A percentile compares a stretch with the other conserved stretches of the same genome.
phyloP scores from a whole-genome alignment of 2,797 vertebrate genomes.

The Heliangelus exortis region DNA sequence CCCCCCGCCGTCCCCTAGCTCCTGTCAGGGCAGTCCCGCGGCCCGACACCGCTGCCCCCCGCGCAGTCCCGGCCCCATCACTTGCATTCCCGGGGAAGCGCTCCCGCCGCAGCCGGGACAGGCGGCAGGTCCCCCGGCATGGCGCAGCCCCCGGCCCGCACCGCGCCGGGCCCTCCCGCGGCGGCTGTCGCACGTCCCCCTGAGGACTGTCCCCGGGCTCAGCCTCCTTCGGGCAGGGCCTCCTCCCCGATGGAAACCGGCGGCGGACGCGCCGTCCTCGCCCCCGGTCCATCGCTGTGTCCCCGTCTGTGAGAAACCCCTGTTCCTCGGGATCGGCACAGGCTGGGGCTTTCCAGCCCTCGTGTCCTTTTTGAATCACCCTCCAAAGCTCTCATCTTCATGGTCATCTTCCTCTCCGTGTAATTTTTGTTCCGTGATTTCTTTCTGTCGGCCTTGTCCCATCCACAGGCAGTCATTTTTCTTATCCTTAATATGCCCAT shows the following conservation, averaged over 20 bases:
- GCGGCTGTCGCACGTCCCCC: too few relatives aligned
- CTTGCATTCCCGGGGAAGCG: not conserved
- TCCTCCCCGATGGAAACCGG: not conserved
- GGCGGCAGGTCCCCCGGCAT: not conserved
- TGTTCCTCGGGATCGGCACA: not conserved
- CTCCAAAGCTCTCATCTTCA: fast-evolving
- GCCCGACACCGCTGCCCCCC: not conserved
- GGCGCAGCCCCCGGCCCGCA: not conserved
- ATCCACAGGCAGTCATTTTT: not conserved
- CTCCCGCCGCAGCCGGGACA: not conserved
- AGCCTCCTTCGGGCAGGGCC: not conserved
- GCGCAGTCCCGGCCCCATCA: not conserved
- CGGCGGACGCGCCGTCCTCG: not conserved
- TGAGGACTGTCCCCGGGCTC: not conserved
- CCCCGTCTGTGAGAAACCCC: not conserved
- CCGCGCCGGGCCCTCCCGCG: not conserved
- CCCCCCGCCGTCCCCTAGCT: not conserved
- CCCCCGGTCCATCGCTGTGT: too few relatives aligned
- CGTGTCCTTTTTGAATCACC: not conserved
- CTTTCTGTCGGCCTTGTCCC: not conserved
- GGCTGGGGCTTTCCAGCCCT: not conserved
- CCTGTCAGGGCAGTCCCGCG: not conserved
- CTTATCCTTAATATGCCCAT: too few relatives aligned
- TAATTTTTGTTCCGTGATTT: not conserved
- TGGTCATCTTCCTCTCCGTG: not conserved